Evolutionary conservation across 37 sponge, comb jelly and placozoan species (phyloP).

Genomic region (Geodia barretti): DNA sequence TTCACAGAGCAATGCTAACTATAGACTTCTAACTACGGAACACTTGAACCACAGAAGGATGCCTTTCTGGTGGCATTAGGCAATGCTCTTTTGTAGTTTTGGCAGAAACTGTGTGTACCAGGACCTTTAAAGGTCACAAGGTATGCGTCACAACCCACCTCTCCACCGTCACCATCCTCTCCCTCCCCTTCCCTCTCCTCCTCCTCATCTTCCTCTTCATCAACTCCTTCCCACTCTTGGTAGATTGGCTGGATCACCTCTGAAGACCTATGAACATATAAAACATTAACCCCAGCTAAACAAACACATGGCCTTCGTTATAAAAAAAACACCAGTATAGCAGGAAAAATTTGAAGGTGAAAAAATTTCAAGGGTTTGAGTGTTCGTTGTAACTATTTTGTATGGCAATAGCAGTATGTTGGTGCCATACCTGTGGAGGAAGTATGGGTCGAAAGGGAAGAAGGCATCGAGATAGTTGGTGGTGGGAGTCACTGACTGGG

Average conservation of each 20-base stretch:
- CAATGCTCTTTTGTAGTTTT: too few relatives aligned
- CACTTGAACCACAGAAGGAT: too few relatives aligned
- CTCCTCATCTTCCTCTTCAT: not conserved
- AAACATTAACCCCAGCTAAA: too few relatives aligned
- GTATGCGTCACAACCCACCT: too few relatives aligned
- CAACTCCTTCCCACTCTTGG: conserved; percentile 45
- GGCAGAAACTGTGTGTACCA: too few relatives aligned
- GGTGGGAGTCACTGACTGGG: not conserved
- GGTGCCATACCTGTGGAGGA: conserved; percentile 54
- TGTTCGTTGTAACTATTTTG: not conserved
- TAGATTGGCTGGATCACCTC: conserved; percentile 42
- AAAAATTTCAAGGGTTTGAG: not conserved
- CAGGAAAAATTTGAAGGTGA: not conserved
- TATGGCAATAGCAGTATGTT: not conserved
- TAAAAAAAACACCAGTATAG: too few relatives aligned
- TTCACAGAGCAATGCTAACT: too few relatives aligned
- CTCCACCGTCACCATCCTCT: not conserved
- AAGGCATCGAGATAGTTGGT: conserved; percentile 56
- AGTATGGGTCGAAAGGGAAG: conserved; percentile 90
- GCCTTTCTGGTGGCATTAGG: too few relatives aligned
- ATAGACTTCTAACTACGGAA: too few relatives aligned
- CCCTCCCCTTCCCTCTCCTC: not conserved
- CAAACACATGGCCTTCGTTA: too few relatives aligned
- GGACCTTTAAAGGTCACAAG: too few relatives aligned
- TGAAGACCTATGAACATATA: conserved; percentile 33